Base-by-base conservation (phyloP, 2,888 invertebrate species). In the Sesamia inferens region DNA sequence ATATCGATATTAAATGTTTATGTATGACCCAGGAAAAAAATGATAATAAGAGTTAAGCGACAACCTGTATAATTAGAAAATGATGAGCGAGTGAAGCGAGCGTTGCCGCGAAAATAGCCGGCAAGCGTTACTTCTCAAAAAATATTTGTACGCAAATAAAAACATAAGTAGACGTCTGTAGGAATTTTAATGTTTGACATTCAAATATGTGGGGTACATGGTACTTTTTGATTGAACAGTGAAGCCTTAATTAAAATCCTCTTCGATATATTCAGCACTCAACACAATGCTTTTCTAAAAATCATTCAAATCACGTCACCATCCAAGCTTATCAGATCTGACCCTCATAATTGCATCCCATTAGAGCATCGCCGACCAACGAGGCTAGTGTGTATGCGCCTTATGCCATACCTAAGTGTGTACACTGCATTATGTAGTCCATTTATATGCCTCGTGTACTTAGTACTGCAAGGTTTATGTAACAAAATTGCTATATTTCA, bases 291-390 rank as follows among this genome's bases (percentile, higher is more conserved):
- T 59, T 67, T 68, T 67, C 48, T 62, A 24, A 70, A 59, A 70
- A 61, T 74, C 42, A 83, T 77, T 78, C 63, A 71, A 61, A 71
- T 58, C 76, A 77, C 67, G 78, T 77, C 58, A 82, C 79, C 69
- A 81, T 63, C 39, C 54, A 59, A 73, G 87, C 87, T 90, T 91
- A 90, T 91, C 91, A 89, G 86, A 51, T 85, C 79, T 83, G 85
- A 83, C 87, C 88, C 86, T 88, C 88, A 85, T 85, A 82, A 85
- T 78, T 77, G 78, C 74, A 79, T 79, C 74, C 74, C 54, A 83
- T 85, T 79, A 86, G 75, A 87, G 66, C 78, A 90, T 91, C 90
- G 79, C 74, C 61, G 82, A 83, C 77, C 85, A 89, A 87, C 87
- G 83, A 90, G 88, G 88, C 70, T 84, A 83, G 80, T 84, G 68